A percentile compares a stretch with the other conserved stretches of the same genome.
These are phyloP conservation scores for Probaryconus sp. DNA, from an alignment of 1,140 invertebrate genomes.

Conservation along the genomic window DNA sequence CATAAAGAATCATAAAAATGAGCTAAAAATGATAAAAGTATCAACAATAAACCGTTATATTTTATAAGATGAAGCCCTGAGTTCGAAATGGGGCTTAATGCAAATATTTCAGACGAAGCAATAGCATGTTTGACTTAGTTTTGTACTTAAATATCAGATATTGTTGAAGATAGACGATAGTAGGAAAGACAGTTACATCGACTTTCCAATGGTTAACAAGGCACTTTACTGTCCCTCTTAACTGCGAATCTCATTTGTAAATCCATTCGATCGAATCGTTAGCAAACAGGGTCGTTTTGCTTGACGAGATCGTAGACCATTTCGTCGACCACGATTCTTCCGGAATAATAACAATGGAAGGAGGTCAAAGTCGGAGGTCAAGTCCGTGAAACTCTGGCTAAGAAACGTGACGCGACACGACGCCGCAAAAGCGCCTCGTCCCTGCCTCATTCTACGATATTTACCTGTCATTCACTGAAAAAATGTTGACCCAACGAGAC, in stretches of 20 bases:
- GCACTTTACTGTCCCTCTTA: conserved; percentile 56
- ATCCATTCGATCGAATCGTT: conserved; percentile 53
- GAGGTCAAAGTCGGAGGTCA: conserved; percentile 65
- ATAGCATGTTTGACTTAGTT: conserved; percentile 44
- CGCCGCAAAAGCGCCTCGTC: conserved; percentile 22
- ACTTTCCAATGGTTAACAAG: conserved; percentile 60
- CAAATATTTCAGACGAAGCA: conserved; percentile 22
- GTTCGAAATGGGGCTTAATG: conserved; percentile 20
- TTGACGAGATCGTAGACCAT: conserved; percentile 55
- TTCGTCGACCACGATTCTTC: conserved; percentile 53
- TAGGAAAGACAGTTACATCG: conserved; percentile 49
- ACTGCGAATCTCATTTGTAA: conserved; percentile 57
- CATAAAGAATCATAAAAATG: conserved; percentile 20
- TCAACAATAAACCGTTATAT: conserved; percentile 5
- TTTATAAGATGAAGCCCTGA: no score
- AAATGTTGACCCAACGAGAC: conserved; percentile 30
- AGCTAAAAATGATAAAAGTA: conserved; percentile 8
- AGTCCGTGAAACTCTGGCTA: conserved; percentile 60
- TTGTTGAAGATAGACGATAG: conserved; percentile 41
- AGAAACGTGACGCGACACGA: conserved; percentile 63
- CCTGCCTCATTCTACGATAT: conserved; percentile 31
- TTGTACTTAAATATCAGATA: conserved; percentile 51
- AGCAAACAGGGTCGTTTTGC: conserved; percentile 57
- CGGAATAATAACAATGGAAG: conserved; percentile 59
- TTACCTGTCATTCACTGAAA: conserved; percentile 25